Conservation (phyloP, 2,888 invertebrate species). For the Belgica antarctica region DNA sequence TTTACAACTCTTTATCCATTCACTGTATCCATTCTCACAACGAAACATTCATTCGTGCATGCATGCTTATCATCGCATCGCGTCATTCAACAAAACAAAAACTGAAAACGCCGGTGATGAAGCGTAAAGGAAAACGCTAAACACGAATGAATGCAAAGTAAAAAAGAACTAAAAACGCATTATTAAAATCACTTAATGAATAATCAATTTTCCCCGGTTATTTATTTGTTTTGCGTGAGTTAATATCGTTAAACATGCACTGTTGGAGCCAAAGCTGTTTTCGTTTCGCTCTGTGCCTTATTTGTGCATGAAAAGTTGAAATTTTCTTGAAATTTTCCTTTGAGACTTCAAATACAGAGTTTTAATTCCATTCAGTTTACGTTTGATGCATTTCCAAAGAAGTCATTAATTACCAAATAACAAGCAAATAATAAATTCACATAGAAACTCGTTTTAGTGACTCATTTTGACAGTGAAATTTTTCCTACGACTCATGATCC, state of each 20-base stretch:
- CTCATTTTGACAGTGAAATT: background rate
- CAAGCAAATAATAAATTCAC: constrained; percentile 5
- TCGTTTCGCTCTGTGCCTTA: background rate
- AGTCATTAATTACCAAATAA: background rate
- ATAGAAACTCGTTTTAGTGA: background rate
- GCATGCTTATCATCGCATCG: constrained; percentile 11
- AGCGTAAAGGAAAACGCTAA: background rate
- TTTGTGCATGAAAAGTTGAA: background rate
- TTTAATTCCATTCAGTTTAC: background rate
- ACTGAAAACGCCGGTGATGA: background rate
- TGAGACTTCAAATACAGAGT: no score
- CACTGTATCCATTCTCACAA: background rate
- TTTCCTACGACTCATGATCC: background rate
- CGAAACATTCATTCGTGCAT: background rate
- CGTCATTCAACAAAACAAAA: background rate
- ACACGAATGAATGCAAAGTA: background rate
- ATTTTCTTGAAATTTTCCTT: no score
- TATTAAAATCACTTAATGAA: constrained; percentile 33
- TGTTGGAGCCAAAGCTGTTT: background rate
- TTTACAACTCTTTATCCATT: background rate
- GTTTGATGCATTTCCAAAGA: background rate
- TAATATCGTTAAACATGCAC: constrained; percentile 19
- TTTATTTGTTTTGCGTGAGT: constrained; percentile 25
- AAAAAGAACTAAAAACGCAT: background rate
- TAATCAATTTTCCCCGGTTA: constrained; percentile 26